Evolutionary conservation across 2,888 invertebrate genomes (phyloP).

Genomic region (Urechis unicinctus): DNA sequence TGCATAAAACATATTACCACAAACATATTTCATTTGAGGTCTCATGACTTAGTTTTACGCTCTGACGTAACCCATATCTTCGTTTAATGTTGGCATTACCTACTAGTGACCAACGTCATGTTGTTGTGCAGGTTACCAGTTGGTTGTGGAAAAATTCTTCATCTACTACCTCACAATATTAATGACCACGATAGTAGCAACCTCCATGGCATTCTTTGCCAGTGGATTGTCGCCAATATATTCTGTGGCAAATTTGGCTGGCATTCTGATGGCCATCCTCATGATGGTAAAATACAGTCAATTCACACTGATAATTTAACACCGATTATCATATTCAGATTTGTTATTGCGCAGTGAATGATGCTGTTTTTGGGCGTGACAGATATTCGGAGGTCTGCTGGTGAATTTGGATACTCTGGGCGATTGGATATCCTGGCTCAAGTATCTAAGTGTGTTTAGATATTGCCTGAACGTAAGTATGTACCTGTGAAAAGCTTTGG

Average conservation of each 20-base stretch:
- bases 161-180: constrained; percentile 39
- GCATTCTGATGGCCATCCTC: constrained; percentile 26
- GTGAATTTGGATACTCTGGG: constrained; percentile 7
- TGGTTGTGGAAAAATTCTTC: constrained; percentile 33
- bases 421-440: constrained; percentile 8
- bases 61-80: no score
- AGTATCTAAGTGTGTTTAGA: constrained; percentile 12
- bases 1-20: no score
- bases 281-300: constrained; percentile 47
- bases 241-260: constrained; percentile 26
- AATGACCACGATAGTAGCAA: constrained; percentile 39
- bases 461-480: constrained; percentile 4
- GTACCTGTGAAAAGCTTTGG: no score
- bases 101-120: neutral
- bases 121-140: constrained; percentile 21
- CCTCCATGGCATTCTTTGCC: constrained; percentile 40
- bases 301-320: no score
- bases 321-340: no score
- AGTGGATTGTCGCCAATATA: constrained; percentile 16
- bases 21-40: no score
- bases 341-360: no score
- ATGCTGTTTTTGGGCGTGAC: neutral
- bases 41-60: no score
- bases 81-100: neutral
- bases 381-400: constrained; percentile 10